Conservation (phyloP, 1,140 invertebrate species). For the Mercenaria mercenaria region DNA sequence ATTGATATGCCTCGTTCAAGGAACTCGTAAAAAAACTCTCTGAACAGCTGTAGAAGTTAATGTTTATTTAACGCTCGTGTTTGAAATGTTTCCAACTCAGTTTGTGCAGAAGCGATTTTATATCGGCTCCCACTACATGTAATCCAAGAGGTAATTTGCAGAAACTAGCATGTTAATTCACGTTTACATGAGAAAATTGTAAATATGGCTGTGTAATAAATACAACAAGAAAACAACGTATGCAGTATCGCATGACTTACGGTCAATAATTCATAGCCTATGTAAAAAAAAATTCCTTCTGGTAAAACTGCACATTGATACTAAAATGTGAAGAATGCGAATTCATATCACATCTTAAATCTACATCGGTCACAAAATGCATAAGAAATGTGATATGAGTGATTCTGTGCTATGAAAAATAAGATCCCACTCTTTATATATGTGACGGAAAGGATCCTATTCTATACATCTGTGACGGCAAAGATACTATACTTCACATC, state of each 20-base stretch:
- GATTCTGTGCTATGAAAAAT: no score
- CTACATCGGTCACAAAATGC: no score
- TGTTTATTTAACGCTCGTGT: neutral
- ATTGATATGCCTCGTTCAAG: neutral
- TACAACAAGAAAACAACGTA: neutral
- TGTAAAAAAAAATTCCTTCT: no score
- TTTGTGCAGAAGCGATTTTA: neutral
- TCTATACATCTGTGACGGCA: no score
- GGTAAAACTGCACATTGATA: no score
- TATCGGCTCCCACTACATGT: neutral
- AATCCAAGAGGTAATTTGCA: neutral
- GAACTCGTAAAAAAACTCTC: neutral
- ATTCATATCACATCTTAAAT: no score
- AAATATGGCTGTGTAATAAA: neutral
- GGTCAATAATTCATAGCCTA: neutral
- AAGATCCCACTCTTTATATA: no score
- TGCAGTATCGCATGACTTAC: no score
- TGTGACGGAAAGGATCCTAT: no score
- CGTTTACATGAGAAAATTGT: neutral
- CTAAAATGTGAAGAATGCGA: no score
- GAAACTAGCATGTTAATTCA: neutral
- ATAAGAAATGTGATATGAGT: no score
- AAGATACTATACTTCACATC: no score
- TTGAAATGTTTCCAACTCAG: neutral
- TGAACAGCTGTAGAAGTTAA: slow-evolving; percentile 1